A percentile compares a stretch with the other conserved stretches of the same genome.
Evolutionary conservation across 2,797 vertebrate genomes (phyloP).

Genomic region (Pygocentrus nattereri): DNA sequence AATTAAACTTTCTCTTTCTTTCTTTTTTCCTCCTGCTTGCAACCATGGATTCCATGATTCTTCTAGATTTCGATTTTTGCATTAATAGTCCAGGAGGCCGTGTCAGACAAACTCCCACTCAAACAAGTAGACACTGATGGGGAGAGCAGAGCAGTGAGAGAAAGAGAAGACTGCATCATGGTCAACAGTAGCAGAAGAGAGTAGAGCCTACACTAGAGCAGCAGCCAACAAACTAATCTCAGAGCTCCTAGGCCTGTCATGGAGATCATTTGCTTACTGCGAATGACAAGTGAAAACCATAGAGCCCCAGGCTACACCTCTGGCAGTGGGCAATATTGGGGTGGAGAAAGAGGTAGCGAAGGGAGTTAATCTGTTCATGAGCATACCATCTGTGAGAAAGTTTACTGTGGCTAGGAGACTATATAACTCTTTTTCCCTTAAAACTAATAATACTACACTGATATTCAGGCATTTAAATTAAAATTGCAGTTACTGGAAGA

Average conservation of each 20-base stretch:
- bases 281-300: constrained; percentile 53
- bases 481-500: not conserved
- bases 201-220: constrained; percentile 36
- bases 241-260: constrained; percentile 29
- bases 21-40: constrained; percentile 52
- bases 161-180: constrained; percentile 6
- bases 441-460: not conserved
- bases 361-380: constrained; percentile 29
- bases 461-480: not conserved
- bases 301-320: constrained; percentile 53
- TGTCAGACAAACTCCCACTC: constrained; percentile 20
- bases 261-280: constrained; percentile 55
- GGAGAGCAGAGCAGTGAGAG: not conserved
- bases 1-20: constrained; percentile 64
- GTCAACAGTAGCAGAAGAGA: constrained; percentile 27
- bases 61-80: constrained; percentile 24
- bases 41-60: constrained; percentile 22
- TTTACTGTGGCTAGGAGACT: constrained; percentile 3
- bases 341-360: constrained; percentile 11
- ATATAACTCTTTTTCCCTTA: not conserved
- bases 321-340: constrained; percentile 37
- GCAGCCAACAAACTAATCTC: constrained; percentile 48
- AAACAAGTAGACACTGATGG: constrained; percentile 21
- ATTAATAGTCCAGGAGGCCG: constrained; percentile 21
- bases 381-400: constrained; percentile 26